phyloP scores from a whole-genome alignment of 2,888 invertebrate species.

The Liposcelis brunnea region DNA sequence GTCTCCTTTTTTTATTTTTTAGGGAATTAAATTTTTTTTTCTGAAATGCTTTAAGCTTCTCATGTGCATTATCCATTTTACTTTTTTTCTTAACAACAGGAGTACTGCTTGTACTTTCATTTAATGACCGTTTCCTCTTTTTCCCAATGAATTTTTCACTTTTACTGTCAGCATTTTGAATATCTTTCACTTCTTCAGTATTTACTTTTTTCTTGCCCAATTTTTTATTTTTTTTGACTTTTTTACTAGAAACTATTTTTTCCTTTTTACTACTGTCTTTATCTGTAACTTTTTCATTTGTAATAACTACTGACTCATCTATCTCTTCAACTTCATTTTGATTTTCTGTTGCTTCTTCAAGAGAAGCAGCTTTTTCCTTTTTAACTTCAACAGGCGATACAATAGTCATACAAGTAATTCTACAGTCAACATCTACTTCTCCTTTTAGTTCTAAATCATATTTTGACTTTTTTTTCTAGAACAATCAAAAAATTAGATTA shows the following conservation, averaged over 20 bases:
- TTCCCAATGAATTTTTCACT: conserved; percentile 8
- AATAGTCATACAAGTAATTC: conserved; percentile 54
- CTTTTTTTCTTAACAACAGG: conserved; percentile 9
- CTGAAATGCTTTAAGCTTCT: background rate
- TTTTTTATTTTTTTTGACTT: conserved; percentile 19
- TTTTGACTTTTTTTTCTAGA: background rate
- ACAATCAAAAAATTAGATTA: background rate
- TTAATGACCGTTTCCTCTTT: conserved; percentile 10
- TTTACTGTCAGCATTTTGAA: conserved; percentile 10
- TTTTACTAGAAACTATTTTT: conserved; percentile 15
- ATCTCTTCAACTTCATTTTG: conserved; percentile 5
- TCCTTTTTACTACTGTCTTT: conserved; percentile 11
- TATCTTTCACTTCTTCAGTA: conserved; percentile 15
- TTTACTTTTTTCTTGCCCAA: conserved; percentile 17
- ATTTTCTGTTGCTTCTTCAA: background rate
- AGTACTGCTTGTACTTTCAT: background rate
- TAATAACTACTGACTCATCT: conserved; percentile 10
- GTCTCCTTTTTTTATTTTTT: conserved; percentile 10
- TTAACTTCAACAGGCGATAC: conserved; percentile 21
- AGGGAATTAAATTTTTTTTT: background rate
- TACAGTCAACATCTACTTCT: conserved; percentile 36
- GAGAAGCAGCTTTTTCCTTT: conserved; percentile 5
- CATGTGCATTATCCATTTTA: conserved; percentile 8
- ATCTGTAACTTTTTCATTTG: conserved; percentile 10
- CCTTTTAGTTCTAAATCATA: conserved; percentile 25